Conservation (phyloP, 1,140 invertebrate genomes). For the Drosophila aff. region DNA sequence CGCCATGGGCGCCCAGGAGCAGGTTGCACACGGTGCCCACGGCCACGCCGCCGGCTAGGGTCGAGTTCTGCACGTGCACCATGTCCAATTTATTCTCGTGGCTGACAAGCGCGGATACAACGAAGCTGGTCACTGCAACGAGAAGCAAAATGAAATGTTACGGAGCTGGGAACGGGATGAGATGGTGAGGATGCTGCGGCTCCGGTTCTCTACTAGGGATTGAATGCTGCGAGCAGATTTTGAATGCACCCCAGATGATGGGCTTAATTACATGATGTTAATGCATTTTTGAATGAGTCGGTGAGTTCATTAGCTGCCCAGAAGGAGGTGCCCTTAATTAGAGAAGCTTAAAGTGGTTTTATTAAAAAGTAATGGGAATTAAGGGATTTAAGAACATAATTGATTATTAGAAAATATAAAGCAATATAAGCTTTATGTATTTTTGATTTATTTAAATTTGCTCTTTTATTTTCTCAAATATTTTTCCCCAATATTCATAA, state of each 20-base stretch:
- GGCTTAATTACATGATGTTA: slow-evolving; percentile 49
- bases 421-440: too few species aligned
- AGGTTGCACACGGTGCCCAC: slow-evolving; percentile 90
- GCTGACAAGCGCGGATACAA: slow-evolving; percentile 92
- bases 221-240: slow-evolving; percentile 25
- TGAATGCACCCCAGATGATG: slow-evolving; percentile 14
- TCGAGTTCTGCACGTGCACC: slow-evolving; percentile 96
- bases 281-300: slow-evolving; percentile 40
- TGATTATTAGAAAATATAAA: too few species aligned
- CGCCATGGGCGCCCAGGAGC: slow-evolving; percentile 94
- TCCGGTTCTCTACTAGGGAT: slow-evolving; percentile 6
- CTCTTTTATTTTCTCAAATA: too few species aligned
- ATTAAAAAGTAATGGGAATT: too few species aligned
- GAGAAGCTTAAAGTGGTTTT: background rate
- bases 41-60: slow-evolving; percentile 91
- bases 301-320: slow-evolving; percentile 29
- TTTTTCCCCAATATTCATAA: too few species aligned
- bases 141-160: background rate
- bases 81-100: slow-evolving; percentile 94
- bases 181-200: slow-evolving; percentile 3
- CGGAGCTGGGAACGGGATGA: background rate
- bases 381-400: background rate
- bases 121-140: slow-evolving; percentile 91
- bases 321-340: background rate
- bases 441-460: too few species aligned